Evolutionary conservation across 2,888 invertebrate species (phyloP), one percentile per base, ranked within the genome.

Genomic region (Cotesia congregata): DNA sequence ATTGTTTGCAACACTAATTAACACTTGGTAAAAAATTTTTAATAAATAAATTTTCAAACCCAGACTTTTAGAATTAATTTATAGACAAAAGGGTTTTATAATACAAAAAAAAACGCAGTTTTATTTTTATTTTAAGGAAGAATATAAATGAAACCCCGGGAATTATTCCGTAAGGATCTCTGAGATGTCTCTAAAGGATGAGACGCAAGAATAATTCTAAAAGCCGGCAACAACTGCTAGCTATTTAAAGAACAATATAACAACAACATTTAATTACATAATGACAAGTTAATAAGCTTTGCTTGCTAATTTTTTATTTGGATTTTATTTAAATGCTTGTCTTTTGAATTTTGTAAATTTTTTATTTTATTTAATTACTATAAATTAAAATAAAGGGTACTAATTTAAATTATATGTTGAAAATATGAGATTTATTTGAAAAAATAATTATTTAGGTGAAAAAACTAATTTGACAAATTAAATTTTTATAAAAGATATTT

Each of bases 1-100:
- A 50, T 50, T 50, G 50, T 64, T 64, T 41, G 17, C 20, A 61
- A 72, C 40, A 72, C 61, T 72, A 61, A 62, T 61, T 61, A 38
- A 20, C 60, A 40, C 62, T 38, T 61, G 38, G 15, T 15, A 67
- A 59, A 69, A 64, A 67, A 62, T 60, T 62, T 6, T 62, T 62
- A 7, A 62, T 62, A 62, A 62, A 62, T 20, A 62, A 6, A 4
- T 12, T 62, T 62, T 62, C 9, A 5, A 60, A 9, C 4, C 60
- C 60, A n/a, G n/a, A 60, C n/a, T 60, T 60, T 60, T n/a, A 60
- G 9, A n/a, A 4, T 60, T 12, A 12, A 7, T 50, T 7, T 12
- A 12, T 12, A 12, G 2, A 50, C 50, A 50, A 50, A 50, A 12
- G 50, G 7, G 50, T 12, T 4, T 12, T 1, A 50, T 12, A 41